These are phyloP conservation scores for Hypercompe scribonia DNA, from an alignment of 2,888 invertebrate species.

Conservation along the genomic window DNA sequence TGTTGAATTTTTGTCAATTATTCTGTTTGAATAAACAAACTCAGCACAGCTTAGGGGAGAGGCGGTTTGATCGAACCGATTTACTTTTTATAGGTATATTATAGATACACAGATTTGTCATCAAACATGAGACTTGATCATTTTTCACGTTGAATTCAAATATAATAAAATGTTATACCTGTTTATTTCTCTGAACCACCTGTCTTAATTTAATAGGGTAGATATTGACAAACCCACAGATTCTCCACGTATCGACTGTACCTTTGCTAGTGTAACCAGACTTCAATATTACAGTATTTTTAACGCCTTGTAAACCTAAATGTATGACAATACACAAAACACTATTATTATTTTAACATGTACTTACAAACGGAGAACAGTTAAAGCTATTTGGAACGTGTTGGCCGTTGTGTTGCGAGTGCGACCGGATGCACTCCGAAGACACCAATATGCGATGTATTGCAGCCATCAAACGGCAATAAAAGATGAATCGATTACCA, in stretches of 20 bases:
- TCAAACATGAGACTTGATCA: neutral
- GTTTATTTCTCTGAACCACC: too few species aligned
- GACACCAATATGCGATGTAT: constrained; percentile 59
- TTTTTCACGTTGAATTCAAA: neutral
- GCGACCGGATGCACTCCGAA: constrained; percentile 44
- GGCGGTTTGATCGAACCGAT: too few species aligned
- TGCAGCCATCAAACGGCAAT: constrained; percentile 68
- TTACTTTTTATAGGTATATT: too few species aligned
- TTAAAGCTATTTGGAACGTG: constrained; percentile 28
- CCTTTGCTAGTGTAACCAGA: neutral
- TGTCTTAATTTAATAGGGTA: neutral
- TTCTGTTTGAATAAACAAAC: neutral
- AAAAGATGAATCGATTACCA: constrained; percentile 75
- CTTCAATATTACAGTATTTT: neutral
- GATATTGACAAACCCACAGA: too few species aligned
- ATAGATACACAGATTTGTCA: neutral
- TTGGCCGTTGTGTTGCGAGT: constrained; percentile 28
- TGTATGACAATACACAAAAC: neutral
- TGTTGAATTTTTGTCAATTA: neutral
- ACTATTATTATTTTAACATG: constrained; percentile 41
- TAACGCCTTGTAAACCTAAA: neutral
- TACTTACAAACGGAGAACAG: constrained; percentile 55
- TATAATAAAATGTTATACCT: too few species aligned
- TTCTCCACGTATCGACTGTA: too few species aligned
- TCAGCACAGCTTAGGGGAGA: too few species aligned